phyloP scores from a whole-genome alignment of 2,888 invertebrate species.

The Drosophila lutescens region DNA sequence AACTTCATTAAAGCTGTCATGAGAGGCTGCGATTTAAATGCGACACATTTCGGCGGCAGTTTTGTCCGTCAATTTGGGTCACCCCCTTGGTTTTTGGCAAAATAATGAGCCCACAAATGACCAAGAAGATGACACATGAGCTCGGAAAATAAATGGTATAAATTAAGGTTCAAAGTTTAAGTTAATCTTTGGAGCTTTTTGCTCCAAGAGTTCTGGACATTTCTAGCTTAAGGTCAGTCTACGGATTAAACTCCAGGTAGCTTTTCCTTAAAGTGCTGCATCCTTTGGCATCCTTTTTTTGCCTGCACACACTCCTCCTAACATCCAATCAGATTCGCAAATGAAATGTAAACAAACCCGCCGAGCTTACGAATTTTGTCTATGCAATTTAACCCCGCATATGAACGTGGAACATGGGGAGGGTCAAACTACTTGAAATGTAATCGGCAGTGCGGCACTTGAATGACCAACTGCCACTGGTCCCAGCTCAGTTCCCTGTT shows the following conservation, averaged over 20 bases:
- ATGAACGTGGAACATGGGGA: slow-evolving; percentile 27
- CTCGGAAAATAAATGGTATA: neutral
- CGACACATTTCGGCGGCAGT: slow-evolving; percentile 63
- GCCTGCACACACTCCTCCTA: neutral
- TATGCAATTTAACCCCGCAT: slow-evolving; percentile 68
- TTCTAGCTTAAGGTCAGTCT: neutral
- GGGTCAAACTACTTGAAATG: slow-evolving; percentile 66
- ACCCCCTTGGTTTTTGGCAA: slow-evolving; percentile 4
- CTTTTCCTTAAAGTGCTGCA: slow-evolving; percentile 8
- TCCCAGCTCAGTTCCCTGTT: slow-evolving; percentile 36
- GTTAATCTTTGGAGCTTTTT: neutral
- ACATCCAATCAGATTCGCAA: slow-evolving; percentile 74
- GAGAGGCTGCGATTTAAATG: slow-evolving; percentile 63
- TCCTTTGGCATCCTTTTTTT: slow-evolving; percentile 12
- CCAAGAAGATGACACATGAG: slow-evolving; percentile 31
- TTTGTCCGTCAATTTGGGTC: slow-evolving; percentile 16
- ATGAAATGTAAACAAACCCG: slow-evolving; percentile 74
- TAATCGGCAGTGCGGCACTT: slow-evolving; percentile 78
- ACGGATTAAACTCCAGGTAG: slow-evolving; percentile 11
- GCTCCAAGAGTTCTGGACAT: neutral
- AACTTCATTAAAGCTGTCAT: slow-evolving; percentile 72
- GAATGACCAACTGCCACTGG: slow-evolving; percentile 72
- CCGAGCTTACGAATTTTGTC: slow-evolving; percentile 65
- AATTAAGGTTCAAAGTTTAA: neutral
- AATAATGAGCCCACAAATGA: slow-evolving; percentile 30